These are phyloP conservation scores for Ramphastos sulfuratus DNA, from an alignment of 2,113 vertebrate genomes.

Conservation along the genomic window DNA sequence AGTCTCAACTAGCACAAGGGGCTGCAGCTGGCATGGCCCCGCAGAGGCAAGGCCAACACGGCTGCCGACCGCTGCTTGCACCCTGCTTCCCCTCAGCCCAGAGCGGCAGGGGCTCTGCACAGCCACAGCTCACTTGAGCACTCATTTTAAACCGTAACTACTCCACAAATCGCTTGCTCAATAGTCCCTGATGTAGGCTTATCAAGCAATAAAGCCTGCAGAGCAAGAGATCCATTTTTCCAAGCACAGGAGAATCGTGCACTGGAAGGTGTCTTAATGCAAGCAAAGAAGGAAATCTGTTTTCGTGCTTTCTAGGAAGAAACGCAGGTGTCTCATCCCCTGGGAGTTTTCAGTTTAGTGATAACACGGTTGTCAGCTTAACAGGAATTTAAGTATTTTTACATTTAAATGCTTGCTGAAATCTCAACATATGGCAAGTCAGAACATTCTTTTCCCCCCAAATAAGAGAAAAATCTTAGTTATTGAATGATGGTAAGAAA, in stretches of 20 bases:
- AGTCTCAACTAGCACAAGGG: accelerated
- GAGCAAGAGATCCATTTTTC: neutral
- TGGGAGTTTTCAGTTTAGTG: neutral
- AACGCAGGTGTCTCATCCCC: neutral
- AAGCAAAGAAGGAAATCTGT: neutral
- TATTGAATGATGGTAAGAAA: neutral
- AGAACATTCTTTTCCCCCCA: neutral
- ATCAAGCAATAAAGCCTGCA: neutral
- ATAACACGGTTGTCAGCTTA: neutral
- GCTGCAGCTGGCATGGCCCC: accelerated
- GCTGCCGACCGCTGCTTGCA: accelerated
- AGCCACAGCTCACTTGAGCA: accelerated
- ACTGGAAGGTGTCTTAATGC: neutral
- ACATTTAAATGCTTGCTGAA: neutral
- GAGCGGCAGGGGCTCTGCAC: too few species aligned
- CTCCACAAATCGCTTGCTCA: neutral
- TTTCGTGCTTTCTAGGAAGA: neutral
- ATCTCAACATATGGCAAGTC: neutral
- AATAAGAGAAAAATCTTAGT: neutral
- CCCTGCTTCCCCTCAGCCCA: neutral
- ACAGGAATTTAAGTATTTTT: neutral
- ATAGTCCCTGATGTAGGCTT: accelerated
- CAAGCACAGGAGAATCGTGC: neutral
- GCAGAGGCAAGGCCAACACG: accelerated
- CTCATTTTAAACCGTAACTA: neutral